phyloP scores from a whole-genome alignment of 2,888 invertebrate species.

The Alloplasta piceator region DNA sequence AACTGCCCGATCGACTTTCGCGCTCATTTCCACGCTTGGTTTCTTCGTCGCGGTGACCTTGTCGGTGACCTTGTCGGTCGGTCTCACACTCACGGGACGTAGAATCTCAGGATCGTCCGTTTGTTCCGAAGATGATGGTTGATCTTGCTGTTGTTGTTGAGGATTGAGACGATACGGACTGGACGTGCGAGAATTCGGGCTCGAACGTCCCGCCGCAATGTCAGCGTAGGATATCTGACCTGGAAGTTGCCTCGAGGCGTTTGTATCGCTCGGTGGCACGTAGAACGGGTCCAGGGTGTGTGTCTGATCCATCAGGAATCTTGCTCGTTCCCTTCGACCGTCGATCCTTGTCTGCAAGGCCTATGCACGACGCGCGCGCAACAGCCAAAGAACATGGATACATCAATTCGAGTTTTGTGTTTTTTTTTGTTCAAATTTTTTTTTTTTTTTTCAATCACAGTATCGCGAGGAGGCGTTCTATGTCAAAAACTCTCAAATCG shows the following conservation, averaged over 20 bases:
- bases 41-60: constrained; percentile 8
- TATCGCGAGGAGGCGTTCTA: constrained; percentile 52
- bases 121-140: constrained; percentile 66
- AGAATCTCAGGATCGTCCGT: constrained; percentile 66
- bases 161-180: constrained; percentile 76
- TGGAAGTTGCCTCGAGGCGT: constrained; percentile 83
- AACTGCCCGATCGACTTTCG: constrained; percentile 40
- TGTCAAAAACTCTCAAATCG: constrained; percentile 12
- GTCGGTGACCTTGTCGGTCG: constrained; percentile 77
- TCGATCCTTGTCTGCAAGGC: constrained; percentile 87
- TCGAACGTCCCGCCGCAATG: constrained; percentile 87
- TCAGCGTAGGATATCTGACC: constrained; percentile 86
- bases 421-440: constrained; percentile 10
- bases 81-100: constrained; percentile 74
- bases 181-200: constrained; percentile 81
- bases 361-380: constrained; percentile 82
- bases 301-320: constrained; percentile 89
- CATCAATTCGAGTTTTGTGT: constrained; percentile 71
- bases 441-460: constrained; percentile 45
- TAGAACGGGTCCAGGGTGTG: constrained; percentile 91
- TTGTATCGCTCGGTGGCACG: constrained; percentile 85
- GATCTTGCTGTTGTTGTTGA: constrained; percentile 70
- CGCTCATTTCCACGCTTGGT: constrained; percentile 24
- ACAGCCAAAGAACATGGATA: constrained; percentile 81
- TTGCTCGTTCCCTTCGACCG: constrained; percentile 89